Conservation (phyloP, 2,888 invertebrate species). For the Phalera bucephala region DNA sequence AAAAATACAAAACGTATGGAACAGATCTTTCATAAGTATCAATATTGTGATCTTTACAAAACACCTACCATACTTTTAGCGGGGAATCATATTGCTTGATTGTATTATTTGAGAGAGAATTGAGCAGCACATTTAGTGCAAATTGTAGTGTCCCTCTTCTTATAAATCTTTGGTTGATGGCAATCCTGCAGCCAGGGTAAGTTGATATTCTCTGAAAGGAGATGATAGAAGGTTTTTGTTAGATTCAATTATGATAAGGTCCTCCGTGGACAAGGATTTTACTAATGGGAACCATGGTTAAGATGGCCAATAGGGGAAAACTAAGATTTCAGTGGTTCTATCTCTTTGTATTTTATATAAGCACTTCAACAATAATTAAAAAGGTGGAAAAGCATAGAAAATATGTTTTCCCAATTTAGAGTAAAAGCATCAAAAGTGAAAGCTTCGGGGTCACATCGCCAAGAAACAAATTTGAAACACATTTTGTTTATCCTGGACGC, state of each 20-base stretch:
- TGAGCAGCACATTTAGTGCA: neutral
- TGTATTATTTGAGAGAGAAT: conserved; percentile 1
- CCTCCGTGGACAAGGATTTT: neutral
- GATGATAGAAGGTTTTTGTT: conserved; percentile 1
- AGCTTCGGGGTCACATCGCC: conserved; percentile 5
- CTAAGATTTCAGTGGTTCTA: conserved; percentile 9
- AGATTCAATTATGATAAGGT: conserved; percentile 1
- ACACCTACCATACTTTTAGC: neutral
- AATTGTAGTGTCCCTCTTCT: neutral
- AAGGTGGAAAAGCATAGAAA: conserved; percentile 8
- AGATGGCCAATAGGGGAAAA: conserved; percentile 7
- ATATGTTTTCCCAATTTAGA: conserved; percentile 1
- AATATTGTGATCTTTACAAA: neutral
- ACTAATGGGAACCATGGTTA: conserved; percentile 5
- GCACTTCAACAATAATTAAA: conserved; percentile 2
- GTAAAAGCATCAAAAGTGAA: conserved; percentile 4
- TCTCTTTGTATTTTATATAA: conserved; percentile 2
- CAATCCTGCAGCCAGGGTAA: conserved; percentile 2
- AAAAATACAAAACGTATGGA: conserved; percentile 1
- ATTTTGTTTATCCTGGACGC: conserved; percentile 1
- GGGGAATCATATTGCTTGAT: conserved; percentile 1
- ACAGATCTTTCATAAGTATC: conserved; percentile 1
- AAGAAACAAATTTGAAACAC: conserved; percentile 1
- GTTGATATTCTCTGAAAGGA: neutral
- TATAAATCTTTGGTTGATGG: neutral